phyloP scores from a whole-genome alignment of 1,140 invertebrate genomes.

The Phthorimaea operculella region DNA sequence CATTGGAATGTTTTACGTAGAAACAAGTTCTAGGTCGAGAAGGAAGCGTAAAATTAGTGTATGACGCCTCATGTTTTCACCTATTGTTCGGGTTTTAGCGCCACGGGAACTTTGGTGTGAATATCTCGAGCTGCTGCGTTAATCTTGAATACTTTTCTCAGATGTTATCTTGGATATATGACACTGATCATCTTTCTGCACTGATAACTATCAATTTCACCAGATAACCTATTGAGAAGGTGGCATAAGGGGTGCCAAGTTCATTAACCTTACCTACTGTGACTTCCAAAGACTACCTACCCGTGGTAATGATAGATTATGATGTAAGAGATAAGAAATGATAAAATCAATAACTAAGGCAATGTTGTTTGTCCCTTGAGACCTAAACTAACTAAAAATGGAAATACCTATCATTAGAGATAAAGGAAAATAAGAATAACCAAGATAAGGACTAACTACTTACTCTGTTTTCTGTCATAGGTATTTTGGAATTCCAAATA shows the following conservation, averaged over 20 bases:
- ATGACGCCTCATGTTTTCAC: constrained; percentile 38
- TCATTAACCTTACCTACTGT: constrained; percentile 12
- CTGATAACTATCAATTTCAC: too few species aligned
- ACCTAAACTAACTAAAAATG: too few species aligned
- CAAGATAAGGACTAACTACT: too few species aligned
- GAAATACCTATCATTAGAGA: too few species aligned
- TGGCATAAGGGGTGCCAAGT: background rate
- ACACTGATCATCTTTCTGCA: background rate
- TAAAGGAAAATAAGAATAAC: too few species aligned
- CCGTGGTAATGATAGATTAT: background rate
- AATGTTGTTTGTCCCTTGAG: too few species aligned
- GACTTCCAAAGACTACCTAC: background rate
- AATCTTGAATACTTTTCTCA: constrained; percentile 11
- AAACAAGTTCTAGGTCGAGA: constrained; percentile 42
- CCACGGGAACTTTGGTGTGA: constrained; percentile 27
- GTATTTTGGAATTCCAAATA: too few species aligned
- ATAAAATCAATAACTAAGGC: background rate
- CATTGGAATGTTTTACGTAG: constrained; percentile 11
- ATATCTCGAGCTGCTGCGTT: constrained; percentile 20
- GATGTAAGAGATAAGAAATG: background rate
- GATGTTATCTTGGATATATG: background rate
- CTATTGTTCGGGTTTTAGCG: constrained; percentile 45
- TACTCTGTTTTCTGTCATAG: too few species aligned
- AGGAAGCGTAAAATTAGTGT: constrained; percentile 17
- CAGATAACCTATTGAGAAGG: too few species aligned